phyloP scores from a whole-genome alignment of 2,888 invertebrate genomes.

The Agrotis puta region DNA sequence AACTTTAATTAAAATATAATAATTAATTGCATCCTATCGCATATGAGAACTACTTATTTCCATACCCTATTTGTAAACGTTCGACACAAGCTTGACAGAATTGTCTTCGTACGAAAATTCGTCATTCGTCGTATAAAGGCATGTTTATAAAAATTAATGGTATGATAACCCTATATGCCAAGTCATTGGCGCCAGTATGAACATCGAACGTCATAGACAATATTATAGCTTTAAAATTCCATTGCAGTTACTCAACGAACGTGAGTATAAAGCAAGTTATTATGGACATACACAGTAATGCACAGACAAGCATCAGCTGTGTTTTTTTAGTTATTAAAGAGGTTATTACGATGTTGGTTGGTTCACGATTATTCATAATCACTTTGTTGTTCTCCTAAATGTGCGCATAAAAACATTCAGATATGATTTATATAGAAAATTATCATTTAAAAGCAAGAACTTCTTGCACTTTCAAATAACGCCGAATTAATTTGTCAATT shows the following conservation, averaged over 20 bases:
- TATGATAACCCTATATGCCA: conserved; percentile 62
- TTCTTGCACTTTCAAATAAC: background rate
- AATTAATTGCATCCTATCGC: conserved; percentile 26
- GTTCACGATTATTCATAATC: conserved; percentile 12
- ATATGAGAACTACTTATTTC: conserved; percentile 12
- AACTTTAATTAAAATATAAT: conserved; percentile 45
- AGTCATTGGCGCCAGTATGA: conserved; percentile 74
- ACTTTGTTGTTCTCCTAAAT: conserved; percentile 13
- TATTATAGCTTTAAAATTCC: conserved; percentile 72
- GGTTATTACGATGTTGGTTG: conserved; percentile 33
- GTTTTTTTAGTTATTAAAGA: conserved; percentile 46
- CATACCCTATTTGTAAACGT: conserved; percentile 2
- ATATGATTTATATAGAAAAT: background rate
- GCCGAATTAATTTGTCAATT: background rate
- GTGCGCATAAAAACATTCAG: background rate
- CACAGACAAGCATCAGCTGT: conserved; percentile 46
- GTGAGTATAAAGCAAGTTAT: conserved; percentile 75
- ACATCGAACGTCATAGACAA: conserved; percentile 70
- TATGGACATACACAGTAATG: conserved; percentile 57
- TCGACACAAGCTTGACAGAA: background rate
- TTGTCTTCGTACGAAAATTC: conserved; percentile 22
- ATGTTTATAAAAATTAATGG: conserved; percentile 42
- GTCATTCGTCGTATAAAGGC: conserved; percentile 26
- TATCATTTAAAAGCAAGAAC: too few species aligned
- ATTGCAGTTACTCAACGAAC: conserved; percentile 73